A percentile compares a stretch with the other conserved stretches of the same genome.
These are phyloP conservation scores for Ypsolopha sequella DNA, from an alignment of 2,888 invertebrate genomes.

Conservation along the genomic window DNA sequence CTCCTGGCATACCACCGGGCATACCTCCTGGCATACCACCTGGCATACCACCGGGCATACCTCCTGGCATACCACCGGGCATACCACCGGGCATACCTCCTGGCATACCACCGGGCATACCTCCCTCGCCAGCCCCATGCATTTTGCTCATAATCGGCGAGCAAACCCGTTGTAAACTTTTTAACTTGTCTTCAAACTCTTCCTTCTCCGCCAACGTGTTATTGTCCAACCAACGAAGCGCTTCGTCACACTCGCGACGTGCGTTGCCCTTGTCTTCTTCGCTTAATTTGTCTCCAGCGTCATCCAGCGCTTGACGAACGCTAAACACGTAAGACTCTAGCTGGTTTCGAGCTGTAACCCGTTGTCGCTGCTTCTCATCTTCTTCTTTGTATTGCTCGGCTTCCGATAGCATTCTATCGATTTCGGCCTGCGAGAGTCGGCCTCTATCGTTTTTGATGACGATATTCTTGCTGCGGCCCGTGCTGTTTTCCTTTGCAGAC, in stretches of 20 bases:
- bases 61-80: too few species aligned
- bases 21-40: too few species aligned
- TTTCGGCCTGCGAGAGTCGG: conserved; percentile 79
- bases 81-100: too few species aligned
- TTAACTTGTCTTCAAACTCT: conserved; percentile 73
- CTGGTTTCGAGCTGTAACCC: conserved; percentile 77
- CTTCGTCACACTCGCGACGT: background rate
- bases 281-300: too few species aligned
- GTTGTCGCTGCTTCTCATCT: conserved; percentile 72
- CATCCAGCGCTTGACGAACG: conserved; percentile 76
- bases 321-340: conserved; percentile 79
- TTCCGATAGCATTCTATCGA: conserved; percentile 77
- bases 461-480: conserved; percentile 74
- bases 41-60: too few species aligned
- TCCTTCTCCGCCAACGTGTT: conserved; percentile 76
- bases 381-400: conserved; percentile 76
- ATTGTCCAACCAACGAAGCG: conserved; percentile 75
- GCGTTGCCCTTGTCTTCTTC: too few species aligned
- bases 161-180: conserved; percentile 26
- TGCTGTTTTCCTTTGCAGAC: conserved; percentile 73
- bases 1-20: too few species aligned
- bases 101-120: background rate
- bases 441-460: conserved; percentile 83
- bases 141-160: conserved; percentile 72
- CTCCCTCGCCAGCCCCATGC: conserved; percentile 39